These are phyloP conservation scores for Sciurus carolinensis DNA, from an alignment of 2,797 vertebrate genomes.

Conservation along the genomic window DNA sequence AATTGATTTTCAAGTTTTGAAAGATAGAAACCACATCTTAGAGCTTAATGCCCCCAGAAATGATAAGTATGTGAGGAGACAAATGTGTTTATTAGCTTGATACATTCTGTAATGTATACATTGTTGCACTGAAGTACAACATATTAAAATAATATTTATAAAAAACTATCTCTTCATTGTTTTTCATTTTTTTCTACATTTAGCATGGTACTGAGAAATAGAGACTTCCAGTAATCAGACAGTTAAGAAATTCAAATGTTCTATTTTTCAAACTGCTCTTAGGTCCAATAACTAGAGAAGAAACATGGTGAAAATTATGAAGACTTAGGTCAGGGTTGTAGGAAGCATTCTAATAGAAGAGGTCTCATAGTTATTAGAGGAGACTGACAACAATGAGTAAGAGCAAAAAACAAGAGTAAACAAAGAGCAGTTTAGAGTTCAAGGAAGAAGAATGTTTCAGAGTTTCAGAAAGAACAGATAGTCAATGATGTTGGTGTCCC, in stretches of 20 bases:
- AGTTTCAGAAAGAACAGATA: conserved; percentile 53
- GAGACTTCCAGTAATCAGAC: neutral
- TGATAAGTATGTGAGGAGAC: neutral
- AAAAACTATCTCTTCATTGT: neutral
- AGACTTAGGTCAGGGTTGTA: neutral
- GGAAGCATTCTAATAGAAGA: neutral
- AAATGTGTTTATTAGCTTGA: neutral
- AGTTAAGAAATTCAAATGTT: neutral
- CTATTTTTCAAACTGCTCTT: neutral
- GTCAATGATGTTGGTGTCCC: neutral
- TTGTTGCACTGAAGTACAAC: neutral
- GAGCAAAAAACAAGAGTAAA: neutral
- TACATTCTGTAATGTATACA: neutral
- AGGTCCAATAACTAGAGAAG: neutral
- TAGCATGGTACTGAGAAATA: conserved; percentile 20
- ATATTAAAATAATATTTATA: neutral
- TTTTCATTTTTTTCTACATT: conserved; percentile 29
- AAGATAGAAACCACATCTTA: neutral
- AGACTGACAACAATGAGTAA: conserved; percentile 16
- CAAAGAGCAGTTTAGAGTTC: neutral
- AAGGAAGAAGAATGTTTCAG: conserved; percentile 41
- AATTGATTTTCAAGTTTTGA: neutral
- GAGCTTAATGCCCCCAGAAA: neutral
- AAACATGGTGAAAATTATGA: neutral
- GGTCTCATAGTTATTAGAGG: neutral